Conservation (phyloP, 2,797 vertebrate genomes). For the Clarias pachynema region DNA sequence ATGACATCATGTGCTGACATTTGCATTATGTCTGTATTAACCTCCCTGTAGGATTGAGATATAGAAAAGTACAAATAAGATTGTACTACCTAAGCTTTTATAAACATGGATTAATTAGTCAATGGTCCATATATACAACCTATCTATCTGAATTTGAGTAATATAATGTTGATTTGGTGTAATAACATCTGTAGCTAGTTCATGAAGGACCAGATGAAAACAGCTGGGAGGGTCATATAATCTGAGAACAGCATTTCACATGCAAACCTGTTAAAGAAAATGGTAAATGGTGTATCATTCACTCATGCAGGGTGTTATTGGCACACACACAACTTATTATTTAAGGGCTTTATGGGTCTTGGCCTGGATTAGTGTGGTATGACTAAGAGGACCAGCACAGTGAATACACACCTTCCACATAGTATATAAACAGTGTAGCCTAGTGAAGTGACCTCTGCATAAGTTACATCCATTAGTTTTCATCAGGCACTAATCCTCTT, state of each 20-base stretch:
- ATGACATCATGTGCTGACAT: slow-evolving; percentile 39
- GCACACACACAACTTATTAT: slow-evolving; percentile 33
- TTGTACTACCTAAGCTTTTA: background rate
- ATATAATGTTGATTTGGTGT: background rate
- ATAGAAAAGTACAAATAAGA: background rate
- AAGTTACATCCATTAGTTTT: background rate
- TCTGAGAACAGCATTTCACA: slow-evolving; percentile 22
- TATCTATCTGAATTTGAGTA: background rate
- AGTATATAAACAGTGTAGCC: slow-evolving; percentile 26
- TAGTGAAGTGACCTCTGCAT: background rate
- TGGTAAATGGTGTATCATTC: slow-evolving; percentile 35
- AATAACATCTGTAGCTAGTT: slow-evolving; percentile 6
- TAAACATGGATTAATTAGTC: slow-evolving; percentile 19
- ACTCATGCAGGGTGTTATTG: slow-evolving; percentile 36
- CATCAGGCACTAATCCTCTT: background rate
- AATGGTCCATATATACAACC: slow-evolving; percentile 19
- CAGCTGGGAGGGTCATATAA: slow-evolving; percentile 18
- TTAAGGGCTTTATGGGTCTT: slow-evolving; percentile 26
- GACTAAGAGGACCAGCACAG: slow-evolving; percentile 13
- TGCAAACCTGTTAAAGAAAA: slow-evolving; percentile 15
- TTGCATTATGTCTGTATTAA: slow-evolving; percentile 1
- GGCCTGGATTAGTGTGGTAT: background rate
- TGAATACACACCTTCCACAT: slow-evolving; percentile 29
- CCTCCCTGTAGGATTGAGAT: background rate
- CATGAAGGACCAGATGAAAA: slow-evolving; percentile 20